Conservation (phyloP, 2,888 invertebrate species). For the Homarus gammarus region DNA sequence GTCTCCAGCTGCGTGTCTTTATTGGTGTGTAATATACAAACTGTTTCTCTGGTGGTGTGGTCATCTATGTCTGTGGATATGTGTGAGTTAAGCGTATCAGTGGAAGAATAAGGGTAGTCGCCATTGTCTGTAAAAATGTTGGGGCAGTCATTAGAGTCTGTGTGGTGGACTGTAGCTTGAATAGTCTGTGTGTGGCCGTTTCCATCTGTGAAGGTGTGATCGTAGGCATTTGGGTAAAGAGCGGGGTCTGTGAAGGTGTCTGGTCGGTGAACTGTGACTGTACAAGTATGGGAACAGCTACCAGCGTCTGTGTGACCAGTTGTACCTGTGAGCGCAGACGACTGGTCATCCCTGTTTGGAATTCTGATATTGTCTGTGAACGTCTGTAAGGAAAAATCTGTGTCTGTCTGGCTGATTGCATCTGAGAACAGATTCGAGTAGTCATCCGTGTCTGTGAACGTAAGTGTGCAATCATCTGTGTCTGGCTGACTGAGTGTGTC, state of each 20-base stretch:
- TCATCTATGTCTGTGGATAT: not conserved
- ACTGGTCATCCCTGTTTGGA: not conserved
- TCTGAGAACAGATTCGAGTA: not conserved
- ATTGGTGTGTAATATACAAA: conserved; percentile 3
- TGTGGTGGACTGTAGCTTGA: not conserved
- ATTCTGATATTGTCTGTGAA: not conserved
- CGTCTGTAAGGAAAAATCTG: not conserved
- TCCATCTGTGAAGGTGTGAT: not conserved
- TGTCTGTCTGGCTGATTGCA: not conserved
- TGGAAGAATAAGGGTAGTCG: not conserved
- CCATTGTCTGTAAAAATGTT: not conserved
- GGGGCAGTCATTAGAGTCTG: not conserved
- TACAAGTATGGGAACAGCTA: not conserved
- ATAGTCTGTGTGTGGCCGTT: not conserved
- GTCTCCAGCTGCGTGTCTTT: not conserved
- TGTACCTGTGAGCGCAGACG: not conserved
- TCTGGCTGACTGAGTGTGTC: not conserved
- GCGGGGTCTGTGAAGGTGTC: not conserved
- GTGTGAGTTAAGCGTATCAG: not conserved
- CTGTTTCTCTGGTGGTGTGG: not conserved
- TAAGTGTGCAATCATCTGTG: not conserved
- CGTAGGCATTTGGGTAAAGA: not conserved
- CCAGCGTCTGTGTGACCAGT: not conserved
- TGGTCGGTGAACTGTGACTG: not conserved
- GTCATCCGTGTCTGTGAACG: not conserved